Evolutionary conservation across 2,797 vertebrate genomes (phyloP).

Genomic region (Hoplostethus mediterraneus): DNA sequence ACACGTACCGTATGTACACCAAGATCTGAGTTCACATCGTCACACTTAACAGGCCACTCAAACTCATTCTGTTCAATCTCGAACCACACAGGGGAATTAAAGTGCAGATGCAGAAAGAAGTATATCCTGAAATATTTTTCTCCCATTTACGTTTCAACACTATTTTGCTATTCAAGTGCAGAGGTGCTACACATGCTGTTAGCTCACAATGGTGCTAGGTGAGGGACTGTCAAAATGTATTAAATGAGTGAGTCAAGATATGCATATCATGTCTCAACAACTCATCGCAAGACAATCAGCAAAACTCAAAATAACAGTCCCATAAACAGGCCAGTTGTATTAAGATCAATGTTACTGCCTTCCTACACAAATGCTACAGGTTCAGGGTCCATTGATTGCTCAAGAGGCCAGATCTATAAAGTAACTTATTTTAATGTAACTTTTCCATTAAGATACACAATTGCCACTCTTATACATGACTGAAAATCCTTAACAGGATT

Average conservation of each 20-base stretch:
- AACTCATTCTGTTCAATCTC: neutral
- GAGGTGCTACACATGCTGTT: neutral
- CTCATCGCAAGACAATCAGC: neutral
- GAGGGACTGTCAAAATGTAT: neutral
- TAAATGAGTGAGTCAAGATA: neutral
- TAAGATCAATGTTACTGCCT: neutral
- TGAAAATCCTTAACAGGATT: neutral
- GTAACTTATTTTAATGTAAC: neutral
- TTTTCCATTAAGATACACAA: neutral
- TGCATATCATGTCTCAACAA: too few species aligned
- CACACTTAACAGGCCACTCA: neutral
- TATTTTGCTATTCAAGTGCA: conserved; percentile 15
- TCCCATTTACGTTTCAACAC: neutral
- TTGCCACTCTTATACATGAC: neutral
- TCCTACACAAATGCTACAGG: too few species aligned
- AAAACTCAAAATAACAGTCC: neutral
- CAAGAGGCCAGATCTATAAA: neutral
- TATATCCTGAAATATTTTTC: conserved; percentile 39
- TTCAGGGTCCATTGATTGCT: too few species aligned
- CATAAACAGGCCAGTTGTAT: neutral
- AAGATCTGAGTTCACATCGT: neutral
- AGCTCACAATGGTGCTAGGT: neutral
- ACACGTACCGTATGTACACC: neutral
- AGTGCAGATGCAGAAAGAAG: conserved; percentile 62
- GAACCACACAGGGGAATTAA: conserved; percentile 45